These are phyloP conservation scores for Anniella stebbinsi DNA, from an alignment of 2,797 vertebrate genomes.

Conservation along the genomic window DNA sequence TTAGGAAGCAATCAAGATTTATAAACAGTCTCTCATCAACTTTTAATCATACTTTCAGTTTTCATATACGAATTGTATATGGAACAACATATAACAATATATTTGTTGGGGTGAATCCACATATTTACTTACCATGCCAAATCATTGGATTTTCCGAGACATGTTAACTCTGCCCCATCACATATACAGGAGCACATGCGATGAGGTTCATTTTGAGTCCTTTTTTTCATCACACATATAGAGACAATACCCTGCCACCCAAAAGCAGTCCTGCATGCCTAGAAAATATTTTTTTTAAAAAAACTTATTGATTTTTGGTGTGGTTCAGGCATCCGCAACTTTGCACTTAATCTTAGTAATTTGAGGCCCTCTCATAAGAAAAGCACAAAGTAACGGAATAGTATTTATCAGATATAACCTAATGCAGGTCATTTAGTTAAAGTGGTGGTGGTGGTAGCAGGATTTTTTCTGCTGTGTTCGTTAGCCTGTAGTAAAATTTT, in stretches of 20 bases:
- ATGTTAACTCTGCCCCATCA: background rate
- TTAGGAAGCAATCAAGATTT: slow-evolving; percentile 90
- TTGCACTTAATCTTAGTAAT: slow-evolving; percentile 67
- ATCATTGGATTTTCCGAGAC: slow-evolving; percentile 13
- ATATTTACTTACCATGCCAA: slow-evolving; percentile 12
- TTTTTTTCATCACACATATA: background rate
- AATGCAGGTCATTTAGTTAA: background rate
- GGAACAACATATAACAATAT: slow-evolving; percentile 78
- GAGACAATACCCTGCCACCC: background rate
- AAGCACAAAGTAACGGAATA: background rate
- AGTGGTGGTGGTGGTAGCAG: background rate
- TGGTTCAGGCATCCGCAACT: background rate
- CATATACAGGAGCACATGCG: background rate
- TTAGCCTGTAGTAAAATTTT: background rate
- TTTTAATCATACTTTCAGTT: slow-evolving; percentile 85
- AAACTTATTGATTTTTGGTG: background rate
- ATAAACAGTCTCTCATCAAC: slow-evolving; percentile 87
- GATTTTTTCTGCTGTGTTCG: background rate
- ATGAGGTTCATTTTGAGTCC: background rate
- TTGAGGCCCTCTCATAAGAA: slow-evolving; percentile 31
- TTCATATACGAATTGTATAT: slow-evolving; percentile 84
- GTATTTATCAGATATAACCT: background rate
- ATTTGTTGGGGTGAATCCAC: slow-evolving; percentile 54
- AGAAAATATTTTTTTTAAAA: no score
- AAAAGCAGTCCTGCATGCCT: background rate